phyloP scores from a whole-genome alignment of 1,140 invertebrate genomes.

The Cyclina sinensis region DNA sequence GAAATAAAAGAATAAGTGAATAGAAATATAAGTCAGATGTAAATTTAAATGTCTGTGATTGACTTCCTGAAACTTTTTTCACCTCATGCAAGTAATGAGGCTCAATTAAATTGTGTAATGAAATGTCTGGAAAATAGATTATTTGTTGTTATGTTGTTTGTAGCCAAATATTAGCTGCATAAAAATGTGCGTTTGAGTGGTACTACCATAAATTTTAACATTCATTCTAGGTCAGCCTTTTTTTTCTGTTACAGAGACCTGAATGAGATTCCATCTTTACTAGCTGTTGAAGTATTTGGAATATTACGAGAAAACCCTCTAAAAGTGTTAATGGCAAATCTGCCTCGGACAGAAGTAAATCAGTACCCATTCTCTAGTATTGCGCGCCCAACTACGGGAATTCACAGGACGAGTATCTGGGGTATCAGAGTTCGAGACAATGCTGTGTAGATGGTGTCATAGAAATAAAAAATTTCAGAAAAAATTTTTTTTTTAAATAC shows the following conservation, averaged over 20 bases:
- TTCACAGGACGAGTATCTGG: conserved; percentile 95
- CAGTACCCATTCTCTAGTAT: conserved; percentile 92
- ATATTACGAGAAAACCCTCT: conserved; percentile 90
- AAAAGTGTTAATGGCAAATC: conserved; percentile 88
- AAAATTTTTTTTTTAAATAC: background rate
- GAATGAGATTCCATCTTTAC: conserved; percentile 88
- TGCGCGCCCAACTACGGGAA: conserved; percentile 95
- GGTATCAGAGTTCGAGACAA: conserved; percentile 93
- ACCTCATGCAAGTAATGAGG: too few species aligned
- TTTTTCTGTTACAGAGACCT: conserved; percentile 87
- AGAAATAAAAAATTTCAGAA: background rate
- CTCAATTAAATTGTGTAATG: too few species aligned
- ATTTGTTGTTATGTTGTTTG: too few species aligned
- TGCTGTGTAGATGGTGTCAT: conserved; percentile 77
- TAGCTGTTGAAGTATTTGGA: conserved; percentile 93
- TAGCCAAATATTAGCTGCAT: too few species aligned
- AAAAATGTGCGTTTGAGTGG: too few species aligned
- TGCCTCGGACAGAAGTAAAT: conserved; percentile 89
- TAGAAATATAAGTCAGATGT: too few species aligned
- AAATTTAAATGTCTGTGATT: too few species aligned
- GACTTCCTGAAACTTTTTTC: too few species aligned
- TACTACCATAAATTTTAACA: too few species aligned
- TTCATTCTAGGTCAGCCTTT: too few species aligned
- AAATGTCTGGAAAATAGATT: too few species aligned
- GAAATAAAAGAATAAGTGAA: too few species aligned